Percentiles rank a stretch among this genome's conserved stretches.
These are phyloP conservation scores for Temnopleurus reevesii DNA, from an alignment of 53 echinoderm and acorn worm genomes.

Conservation along the genomic window DNA sequence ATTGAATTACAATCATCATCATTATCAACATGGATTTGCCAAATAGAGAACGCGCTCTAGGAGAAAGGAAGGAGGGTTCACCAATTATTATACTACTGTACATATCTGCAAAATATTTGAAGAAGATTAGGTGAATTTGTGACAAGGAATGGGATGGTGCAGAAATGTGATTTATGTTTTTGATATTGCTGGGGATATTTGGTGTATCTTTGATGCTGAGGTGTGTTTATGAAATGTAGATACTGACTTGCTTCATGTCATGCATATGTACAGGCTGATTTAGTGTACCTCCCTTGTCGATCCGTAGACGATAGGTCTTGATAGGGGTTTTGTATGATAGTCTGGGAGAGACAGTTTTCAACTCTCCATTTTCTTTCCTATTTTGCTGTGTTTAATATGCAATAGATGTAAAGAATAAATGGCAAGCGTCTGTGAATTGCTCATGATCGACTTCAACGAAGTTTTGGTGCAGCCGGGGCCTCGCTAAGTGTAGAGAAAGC, in stretches of 20 bases:
- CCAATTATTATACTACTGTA: slow-evolving; percentile 10
- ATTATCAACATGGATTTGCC: slow-evolving; percentile 22
- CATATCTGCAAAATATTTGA: slow-evolving; percentile 48
- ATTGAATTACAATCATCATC: background rate
- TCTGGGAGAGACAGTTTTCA: background rate
- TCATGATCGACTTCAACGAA: background rate
- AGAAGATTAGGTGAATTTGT: background rate
- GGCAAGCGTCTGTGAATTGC: background rate
- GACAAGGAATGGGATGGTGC: background rate
- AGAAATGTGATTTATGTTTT: background rate
- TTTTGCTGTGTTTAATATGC: slow-evolving; percentile 48
- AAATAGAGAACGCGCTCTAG: background rate
- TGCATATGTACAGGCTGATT: slow-evolving; percentile 34
- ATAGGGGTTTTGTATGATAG: background rate
- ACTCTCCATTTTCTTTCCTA: background rate
- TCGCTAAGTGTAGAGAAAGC: background rate
- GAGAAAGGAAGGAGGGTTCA: background rate
- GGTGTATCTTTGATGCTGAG: background rate
- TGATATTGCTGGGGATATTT: background rate
- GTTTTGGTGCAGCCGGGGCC: background rate
- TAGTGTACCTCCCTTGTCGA: background rate
- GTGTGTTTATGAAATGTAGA: slow-evolving; percentile 28
- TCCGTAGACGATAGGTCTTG: background rate
- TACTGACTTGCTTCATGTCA: background rate
- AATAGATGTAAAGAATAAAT: slow-evolving; percentile 44